phyloP scores from a whole-genome alignment of 2,797 vertebrate species.

The Syngnathus acus region DNA sequence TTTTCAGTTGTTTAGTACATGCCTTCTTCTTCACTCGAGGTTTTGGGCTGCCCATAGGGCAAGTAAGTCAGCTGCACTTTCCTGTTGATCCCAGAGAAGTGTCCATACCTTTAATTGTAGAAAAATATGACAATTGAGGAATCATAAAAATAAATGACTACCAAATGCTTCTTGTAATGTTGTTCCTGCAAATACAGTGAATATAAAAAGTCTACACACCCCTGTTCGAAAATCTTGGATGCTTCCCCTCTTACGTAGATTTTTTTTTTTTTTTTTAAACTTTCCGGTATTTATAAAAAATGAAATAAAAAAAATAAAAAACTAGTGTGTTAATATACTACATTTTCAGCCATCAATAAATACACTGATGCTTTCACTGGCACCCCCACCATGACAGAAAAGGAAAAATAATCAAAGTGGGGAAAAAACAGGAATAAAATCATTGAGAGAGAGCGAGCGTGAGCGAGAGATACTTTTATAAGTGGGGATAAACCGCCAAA shows the following conservation, averaged over 20 bases:
- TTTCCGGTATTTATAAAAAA: no score
- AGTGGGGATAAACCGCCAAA: no score
- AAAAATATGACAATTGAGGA: neutral
- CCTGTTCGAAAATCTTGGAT: neutral
- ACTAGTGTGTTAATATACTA: no score
- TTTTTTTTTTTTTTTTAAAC: no score
- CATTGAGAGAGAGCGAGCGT: no score
- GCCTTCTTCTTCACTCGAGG: constrained; percentile 94
- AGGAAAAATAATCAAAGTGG: no score
- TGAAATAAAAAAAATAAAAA: no score
- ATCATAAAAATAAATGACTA: neutral
- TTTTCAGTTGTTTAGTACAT: constrained; percentile 3
- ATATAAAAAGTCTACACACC: neutral
- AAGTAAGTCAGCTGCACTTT: constrained; percentile 96
- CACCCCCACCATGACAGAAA: neutral
- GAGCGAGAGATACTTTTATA: no score
- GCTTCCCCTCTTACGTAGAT: no score
- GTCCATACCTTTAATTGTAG: constrained; percentile 81
- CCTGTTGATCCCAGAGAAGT: constrained; percentile 98
- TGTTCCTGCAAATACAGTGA: neutral
- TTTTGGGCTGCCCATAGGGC: constrained; percentile 87
- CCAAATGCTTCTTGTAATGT: neutral
- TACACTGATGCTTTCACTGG: no score
- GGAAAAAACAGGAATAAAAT: no score
- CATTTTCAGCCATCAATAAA: no score